Conservation (phyloP, 2,888 invertebrate genomes). For the Vesta saturnalis region DNA sequence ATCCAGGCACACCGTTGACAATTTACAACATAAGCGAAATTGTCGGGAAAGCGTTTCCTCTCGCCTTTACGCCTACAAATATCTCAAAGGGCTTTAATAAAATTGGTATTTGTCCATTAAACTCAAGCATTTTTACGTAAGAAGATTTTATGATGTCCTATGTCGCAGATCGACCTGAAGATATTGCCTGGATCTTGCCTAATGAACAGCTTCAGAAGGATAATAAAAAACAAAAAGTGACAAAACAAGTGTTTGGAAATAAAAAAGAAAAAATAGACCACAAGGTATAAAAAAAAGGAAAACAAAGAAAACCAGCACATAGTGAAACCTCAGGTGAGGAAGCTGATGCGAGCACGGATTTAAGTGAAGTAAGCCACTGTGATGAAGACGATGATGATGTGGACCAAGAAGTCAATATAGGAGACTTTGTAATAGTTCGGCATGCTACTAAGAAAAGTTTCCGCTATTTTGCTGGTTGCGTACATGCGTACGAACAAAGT, state of each 20-base stretch:
- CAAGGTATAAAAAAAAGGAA: neutral
- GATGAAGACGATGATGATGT: neutral
- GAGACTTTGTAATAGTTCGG: neutral
- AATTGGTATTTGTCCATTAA: neutral
- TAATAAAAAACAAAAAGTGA: neutral
- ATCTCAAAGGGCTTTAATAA: neutral
- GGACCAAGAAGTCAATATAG: neutral
- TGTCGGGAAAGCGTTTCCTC: no score
- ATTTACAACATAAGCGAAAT: no score
- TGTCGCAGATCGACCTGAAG: neutral
- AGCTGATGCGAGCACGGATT: neutral
- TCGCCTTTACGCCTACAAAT: no score
- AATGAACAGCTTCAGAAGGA: neutral
- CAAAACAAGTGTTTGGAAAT: neutral
- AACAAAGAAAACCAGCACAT: neutral
- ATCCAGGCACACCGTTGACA: no score
- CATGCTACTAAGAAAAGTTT: no score
- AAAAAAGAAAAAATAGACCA: neutral
- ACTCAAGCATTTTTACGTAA: neutral
- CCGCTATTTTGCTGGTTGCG: neutral
- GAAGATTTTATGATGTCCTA: neutral
- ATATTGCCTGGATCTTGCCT: no score
- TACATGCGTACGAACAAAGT: neutral
- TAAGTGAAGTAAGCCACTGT: no score
- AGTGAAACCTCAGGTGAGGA: constrained; percentile 2